Percentiles rank a stretch among this genome's conserved stretches.
phyloP scores from a whole-genome alignment of 2,113 vertebrate species.

The Neodontobutis hainanensis region DNA sequence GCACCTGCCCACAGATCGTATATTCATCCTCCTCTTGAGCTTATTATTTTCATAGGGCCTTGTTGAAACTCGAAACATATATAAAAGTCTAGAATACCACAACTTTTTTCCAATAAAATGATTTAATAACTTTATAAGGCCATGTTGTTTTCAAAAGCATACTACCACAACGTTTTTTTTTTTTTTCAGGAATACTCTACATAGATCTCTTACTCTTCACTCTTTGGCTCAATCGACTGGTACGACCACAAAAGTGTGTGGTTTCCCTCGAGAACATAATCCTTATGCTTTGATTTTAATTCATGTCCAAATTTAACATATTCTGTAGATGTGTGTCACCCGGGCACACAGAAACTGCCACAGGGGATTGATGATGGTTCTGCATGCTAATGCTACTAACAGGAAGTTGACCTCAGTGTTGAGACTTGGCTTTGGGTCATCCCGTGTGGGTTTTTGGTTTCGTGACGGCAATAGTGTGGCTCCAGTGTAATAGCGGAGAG shows the following conservation, averaged over 20 bases:
- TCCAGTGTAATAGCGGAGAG: slow-evolving; percentile 39
- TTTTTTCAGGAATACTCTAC: slow-evolving; percentile 22
- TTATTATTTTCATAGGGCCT: slow-evolving; percentile 58
- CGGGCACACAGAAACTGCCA: slow-evolving; percentile 37
- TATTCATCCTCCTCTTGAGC: slow-evolving; percentile 42
- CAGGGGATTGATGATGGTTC: slow-evolving; percentile 58
- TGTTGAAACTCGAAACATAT: slow-evolving; percentile 59
- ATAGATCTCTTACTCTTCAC: slow-evolving; percentile 11
- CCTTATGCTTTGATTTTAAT: slow-evolving; percentile 41
- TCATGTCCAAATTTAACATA: slow-evolving; percentile 40
- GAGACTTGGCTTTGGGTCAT: slow-evolving; percentile 55
- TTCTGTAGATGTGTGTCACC: slow-evolving; percentile 28
- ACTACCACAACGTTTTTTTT: slow-evolving; percentile 17
- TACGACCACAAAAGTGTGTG: slow-evolving; percentile 27
- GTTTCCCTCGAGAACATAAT: slow-evolving; percentile 21
- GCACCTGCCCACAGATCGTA: slow-evolving; percentile 59
- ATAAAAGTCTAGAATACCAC: slow-evolving; percentile 68
- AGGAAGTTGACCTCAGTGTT: slow-evolving; percentile 66
- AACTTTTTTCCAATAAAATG: slow-evolving; percentile 68
- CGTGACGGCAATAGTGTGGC: slow-evolving; percentile 40
- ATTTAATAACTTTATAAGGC: slow-evolving; percentile 7
- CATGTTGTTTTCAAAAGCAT: slow-evolving; percentile 33
- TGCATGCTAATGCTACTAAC: slow-evolving; percentile 58
- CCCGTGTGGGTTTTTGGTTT: slow-evolving; percentile 56
- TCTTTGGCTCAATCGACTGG: slow-evolving; percentile 2